Evolutionary conservation across 2,797 vertebrate genomes (phyloP).

Genomic region (Sarcophilus harrisii): DNA sequence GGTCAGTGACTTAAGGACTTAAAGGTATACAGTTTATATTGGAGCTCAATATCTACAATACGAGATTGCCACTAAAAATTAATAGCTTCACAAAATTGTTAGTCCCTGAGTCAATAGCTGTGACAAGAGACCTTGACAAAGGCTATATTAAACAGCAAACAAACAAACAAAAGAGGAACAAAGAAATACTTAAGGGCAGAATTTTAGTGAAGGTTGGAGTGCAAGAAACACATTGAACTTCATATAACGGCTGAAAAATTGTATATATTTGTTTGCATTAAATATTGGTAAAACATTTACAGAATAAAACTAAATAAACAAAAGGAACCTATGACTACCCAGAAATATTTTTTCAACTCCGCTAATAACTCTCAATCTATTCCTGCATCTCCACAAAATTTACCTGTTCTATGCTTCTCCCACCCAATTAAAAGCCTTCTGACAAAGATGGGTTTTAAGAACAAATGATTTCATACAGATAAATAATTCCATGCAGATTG

Average conservation of each 20-base stretch:
- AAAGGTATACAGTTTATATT: not conserved
- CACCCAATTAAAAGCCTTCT: slow-evolving; percentile 11
- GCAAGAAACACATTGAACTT: slow-evolving; percentile 8
- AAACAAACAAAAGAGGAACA: not conserved
- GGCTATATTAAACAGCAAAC: slow-evolving; percentile 10
- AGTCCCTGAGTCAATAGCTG: not conserved
- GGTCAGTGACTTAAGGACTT: not conserved
- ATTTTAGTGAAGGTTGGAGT: not conserved
- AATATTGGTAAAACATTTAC: slow-evolving; percentile 13
- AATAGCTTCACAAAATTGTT: not conserved
- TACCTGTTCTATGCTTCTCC: not conserved
- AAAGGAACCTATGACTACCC: not conserved
- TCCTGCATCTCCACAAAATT: slow-evolving; percentile 10
- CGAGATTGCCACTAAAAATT: not conserved
- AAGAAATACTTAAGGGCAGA: not conserved
- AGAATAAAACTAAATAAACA: not conserved
- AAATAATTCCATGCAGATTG: slow-evolving; percentile 26
- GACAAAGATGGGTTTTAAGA: slow-evolving; percentile 52
- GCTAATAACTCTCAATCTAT: not conserved
- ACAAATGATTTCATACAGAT: slow-evolving; percentile 33
- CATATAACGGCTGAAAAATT: not conserved
- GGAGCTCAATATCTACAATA: not conserved
- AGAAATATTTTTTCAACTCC: slow-evolving; percentile 7
- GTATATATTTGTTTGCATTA: not conserved
- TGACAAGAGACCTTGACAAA: slow-evolving; percentile 39